Percentiles rank a stretch among this genome's conserved stretches.
Evolutionary conservation across 2,113 vertebrate species (phyloP).

Genomic region (Climacteris rufus): DNA sequence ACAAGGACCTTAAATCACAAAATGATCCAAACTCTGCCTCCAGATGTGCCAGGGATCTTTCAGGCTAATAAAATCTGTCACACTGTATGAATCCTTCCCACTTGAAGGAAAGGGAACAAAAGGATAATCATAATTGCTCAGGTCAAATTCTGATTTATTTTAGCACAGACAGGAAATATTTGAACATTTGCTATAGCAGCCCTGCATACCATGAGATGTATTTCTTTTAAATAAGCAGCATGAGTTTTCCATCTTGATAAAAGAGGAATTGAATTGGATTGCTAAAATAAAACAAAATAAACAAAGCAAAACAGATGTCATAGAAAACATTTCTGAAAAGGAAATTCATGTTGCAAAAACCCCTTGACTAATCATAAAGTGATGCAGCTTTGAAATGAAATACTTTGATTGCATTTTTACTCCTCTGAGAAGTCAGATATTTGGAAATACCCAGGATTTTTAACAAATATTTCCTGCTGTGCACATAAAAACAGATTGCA

Average conservation of each 20-base stretch:
- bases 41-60: neutral
- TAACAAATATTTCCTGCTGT: conserved; percentile 49
- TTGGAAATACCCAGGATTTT: conserved; percentile 64
- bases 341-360: conserved; percentile 48
- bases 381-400: conserved; percentile 69
- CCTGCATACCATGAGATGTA: neutral
- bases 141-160: neutral
- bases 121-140: neutral
- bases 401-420: conserved; percentile 64
- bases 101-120: neutral
- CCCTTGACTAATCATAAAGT: conserved; percentile 63
- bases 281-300: neutral
- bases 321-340: conserved; percentile 56
- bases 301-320: conserved; percentile 46
- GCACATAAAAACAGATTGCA: neutral
- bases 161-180: neutral
- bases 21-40: neutral
- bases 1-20: neutral
- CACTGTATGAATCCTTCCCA: neutral
- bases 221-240: conserved; percentile 36
- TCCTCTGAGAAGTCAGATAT: conserved; percentile 65
- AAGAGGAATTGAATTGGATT: conserved; percentile 51
- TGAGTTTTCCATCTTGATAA: conserved; percentile 42
- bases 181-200: neutral
- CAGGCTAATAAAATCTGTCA: conserved; percentile 1